Percentiles rank a stretch among this genome's conserved stretches.
Evolutionary conservation across 2,888 invertebrate genomes (phyloP).

Genomic region (Philonicus albiceps): DNA sequence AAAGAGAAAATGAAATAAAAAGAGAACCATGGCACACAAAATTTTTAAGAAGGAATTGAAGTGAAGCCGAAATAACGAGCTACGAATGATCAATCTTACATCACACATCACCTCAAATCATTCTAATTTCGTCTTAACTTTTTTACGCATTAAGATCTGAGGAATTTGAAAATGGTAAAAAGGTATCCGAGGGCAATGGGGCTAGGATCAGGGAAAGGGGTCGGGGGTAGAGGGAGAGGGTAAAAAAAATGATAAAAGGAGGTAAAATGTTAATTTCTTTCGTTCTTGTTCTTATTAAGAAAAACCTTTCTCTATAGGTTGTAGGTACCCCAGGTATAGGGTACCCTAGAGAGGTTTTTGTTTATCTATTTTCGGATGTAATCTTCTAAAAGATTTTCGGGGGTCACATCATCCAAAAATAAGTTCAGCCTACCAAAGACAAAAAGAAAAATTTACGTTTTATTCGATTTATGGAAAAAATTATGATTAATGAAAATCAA

Average conservation of each 20-base stretch:
- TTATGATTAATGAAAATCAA: conserved; percentile 30
- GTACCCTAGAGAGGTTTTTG: not conserved
- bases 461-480: conserved; percentile 33
- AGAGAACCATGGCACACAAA: not conserved
- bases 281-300: not conserved
- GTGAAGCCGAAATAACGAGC: conserved; percentile 30
- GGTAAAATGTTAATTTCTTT: conserved; percentile 7
- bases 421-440: no score
- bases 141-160: not conserved
- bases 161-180: not conserved
- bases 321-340: not conserved
- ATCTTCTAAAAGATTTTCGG: not conserved
- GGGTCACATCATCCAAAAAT: no score
- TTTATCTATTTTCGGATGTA: not conserved
- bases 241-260: no score
- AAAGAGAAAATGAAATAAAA: not conserved
- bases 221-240: no score
- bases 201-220: no score
- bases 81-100: conserved; percentile 35
- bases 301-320: not conserved
- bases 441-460: conserved; percentile 14
- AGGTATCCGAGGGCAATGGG: not conserved
- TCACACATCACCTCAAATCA: conserved; percentile 22
- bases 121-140: conserved; percentile 30
- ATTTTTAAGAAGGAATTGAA: not conserved